Evolutionary conservation across 2,797 vertebrate genomes (phyloP).

Genomic region (Microcaecilia unicolor): DNA sequence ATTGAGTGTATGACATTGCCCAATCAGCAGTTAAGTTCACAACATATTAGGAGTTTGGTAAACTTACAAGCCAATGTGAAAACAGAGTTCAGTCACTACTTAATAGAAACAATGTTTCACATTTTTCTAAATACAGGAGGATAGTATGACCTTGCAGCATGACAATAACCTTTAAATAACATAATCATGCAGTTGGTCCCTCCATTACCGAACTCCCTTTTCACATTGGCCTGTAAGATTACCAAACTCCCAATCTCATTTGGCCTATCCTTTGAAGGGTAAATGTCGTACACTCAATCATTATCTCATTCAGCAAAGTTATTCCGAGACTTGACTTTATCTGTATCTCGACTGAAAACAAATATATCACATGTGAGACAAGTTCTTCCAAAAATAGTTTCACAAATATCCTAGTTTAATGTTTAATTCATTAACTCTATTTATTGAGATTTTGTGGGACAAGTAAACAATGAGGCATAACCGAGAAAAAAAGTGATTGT

Average conservation of each 20-base stretch:
- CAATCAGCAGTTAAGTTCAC: slow-evolving; percentile 5
- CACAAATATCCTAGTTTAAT: too few relatives aligned
- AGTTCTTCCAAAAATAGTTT: not conserved
- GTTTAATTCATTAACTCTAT: too few relatives aligned
- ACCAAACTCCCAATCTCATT: slow-evolving; percentile 4
- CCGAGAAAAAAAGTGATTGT: too few relatives aligned
- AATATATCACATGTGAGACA: slow-evolving; percentile 2
- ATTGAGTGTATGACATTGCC: slow-evolving; percentile 5
- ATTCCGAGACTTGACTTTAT: slow-evolving; percentile 8
- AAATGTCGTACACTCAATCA: slow-evolving; percentile 5
- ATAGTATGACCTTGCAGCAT: not conserved
- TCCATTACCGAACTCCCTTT: slow-evolving; percentile 5
- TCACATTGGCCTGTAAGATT: slow-evolving; percentile 12
- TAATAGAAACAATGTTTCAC: too few relatives aligned
- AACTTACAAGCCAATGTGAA: slow-evolving; percentile 10
- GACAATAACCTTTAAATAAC: slow-evolving; percentile 12
- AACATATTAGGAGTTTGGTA: slow-evolving; percentile 8
- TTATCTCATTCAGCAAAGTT: slow-evolving; percentile 13
- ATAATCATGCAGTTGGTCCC: slow-evolving; percentile 4
- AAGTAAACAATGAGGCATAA: too few relatives aligned
- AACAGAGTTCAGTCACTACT: too few relatives aligned
- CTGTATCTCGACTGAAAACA: slow-evolving; percentile 5
- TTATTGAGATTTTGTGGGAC: too few relatives aligned
- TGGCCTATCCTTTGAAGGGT: slow-evolving; percentile 6
- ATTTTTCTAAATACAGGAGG: not conserved